Conservation (phyloP, 2,113 vertebrate species). For the Gymnarchus niloticus region DNA sequence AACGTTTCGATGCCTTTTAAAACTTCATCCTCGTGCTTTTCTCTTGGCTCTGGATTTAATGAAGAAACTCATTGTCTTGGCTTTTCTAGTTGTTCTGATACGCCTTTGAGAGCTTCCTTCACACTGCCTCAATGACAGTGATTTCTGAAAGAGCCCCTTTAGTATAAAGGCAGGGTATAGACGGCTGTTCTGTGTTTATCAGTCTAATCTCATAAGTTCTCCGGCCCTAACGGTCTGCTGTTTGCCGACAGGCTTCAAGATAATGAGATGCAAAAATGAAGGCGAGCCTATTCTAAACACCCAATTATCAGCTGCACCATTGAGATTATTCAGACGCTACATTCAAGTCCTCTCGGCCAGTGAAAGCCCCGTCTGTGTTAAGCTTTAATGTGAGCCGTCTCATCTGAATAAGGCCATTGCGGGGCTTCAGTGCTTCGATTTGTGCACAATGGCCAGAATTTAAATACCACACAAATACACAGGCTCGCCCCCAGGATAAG, state of each 20-base stretch:
- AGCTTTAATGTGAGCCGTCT: conserved; percentile 67
- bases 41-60: not conserved
- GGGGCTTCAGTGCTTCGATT: conserved; percentile 63
- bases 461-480: conserved; percentile 66
- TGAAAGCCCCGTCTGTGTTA: conserved; percentile 64
- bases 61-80: not conserved
- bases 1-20: no score
- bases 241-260: conserved; percentile 23
- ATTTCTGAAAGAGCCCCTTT: conserved; percentile 18
- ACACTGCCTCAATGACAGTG: not conserved
- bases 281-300: conserved; percentile 33
- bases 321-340: conserved; percentile 64
- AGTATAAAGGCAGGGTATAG: not conserved
- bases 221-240: not conserved
- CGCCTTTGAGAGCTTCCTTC: not conserved
- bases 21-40: not conserved
- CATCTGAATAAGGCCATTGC: conserved; percentile 59
- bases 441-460: conserved; percentile 70
- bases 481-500: conserved; percentile 54
- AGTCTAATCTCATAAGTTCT: conserved; percentile 29
- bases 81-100: not conserved
- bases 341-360: conserved; percentile 45
- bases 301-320: conserved; percentile 55
- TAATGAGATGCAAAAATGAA: conserved; percentile 34
- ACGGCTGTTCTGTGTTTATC: conserved; percentile 23